Conservation (phyloP, 2,888 invertebrate species). For the Diarsia brunnea region DNA sequence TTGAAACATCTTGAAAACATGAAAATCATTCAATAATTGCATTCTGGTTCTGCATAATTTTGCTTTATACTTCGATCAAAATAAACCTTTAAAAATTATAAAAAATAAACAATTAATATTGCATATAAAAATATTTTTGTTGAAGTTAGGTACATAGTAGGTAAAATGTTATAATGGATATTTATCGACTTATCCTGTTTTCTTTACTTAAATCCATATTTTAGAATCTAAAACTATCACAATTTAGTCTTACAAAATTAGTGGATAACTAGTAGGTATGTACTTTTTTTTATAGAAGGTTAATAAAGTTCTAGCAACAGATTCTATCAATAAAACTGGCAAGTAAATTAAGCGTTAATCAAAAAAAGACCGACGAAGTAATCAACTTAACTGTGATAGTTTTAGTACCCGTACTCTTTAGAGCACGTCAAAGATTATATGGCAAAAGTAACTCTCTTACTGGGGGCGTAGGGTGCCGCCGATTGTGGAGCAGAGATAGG, state of each 20-base stretch:
- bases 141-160: conserved; percentile 19
- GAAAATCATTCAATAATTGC: conserved; percentile 17
- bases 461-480: conserved; percentile 83
- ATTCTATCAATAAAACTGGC: neutral
- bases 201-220: conserved; percentile 22
- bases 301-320: neutral
- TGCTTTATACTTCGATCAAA: conserved; percentile 9
- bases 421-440: conserved; percentile 70
- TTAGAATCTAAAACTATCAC: conserved; percentile 49
- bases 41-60: neutral
- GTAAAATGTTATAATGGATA: conserved; percentile 1
- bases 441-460: conserved; percentile 90
- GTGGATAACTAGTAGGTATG: neutral
- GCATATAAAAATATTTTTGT: conserved; percentile 24
- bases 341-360: conserved; percentile 14
- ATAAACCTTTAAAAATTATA: conserved; percentile 22
- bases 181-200: conserved; percentile 15
- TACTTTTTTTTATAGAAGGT: neutral
- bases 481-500: conserved; percentile 58
- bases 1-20: conserved; percentile 12
- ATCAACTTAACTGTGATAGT: conserved; percentile 38
- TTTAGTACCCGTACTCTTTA: conserved; percentile 33
- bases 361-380: conserved; percentile 15
- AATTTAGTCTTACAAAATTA: conserved; percentile 27
- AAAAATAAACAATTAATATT: conserved; percentile 42